Conservation (phyloP, 2,113 vertebrate species). For the Cephalopholis sonnerati region DNA sequence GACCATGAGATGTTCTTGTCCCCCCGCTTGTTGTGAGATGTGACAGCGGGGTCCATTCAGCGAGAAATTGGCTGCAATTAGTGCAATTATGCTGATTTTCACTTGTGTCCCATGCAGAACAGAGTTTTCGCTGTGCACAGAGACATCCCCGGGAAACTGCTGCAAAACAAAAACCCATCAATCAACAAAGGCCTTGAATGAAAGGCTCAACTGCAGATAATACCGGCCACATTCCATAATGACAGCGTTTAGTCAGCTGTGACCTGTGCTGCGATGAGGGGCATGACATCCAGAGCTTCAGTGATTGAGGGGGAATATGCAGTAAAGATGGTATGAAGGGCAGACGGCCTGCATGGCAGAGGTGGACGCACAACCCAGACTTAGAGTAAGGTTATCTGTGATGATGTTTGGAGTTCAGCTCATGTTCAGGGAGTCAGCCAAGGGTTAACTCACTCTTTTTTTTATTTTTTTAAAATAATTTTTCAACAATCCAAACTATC, state of each 20-base stretch:
- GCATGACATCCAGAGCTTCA: conserved; percentile 56
- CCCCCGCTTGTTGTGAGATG: conserved; percentile 82
- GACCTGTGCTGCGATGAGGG: conserved; percentile 58
- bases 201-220: conserved; percentile 70
- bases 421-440: not conserved
- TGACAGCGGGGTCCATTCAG: conserved; percentile 87
- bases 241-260: conserved; percentile 75
- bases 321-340: conserved; percentile 20
- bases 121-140: conserved; percentile 75
- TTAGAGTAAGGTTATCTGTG: conserved; percentile 4
- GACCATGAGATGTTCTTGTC: conserved; percentile 81
- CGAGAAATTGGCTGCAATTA: conserved; percentile 89
- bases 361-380: not conserved
- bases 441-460: not conserved
- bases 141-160: conserved; percentile 73
- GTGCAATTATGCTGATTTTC: conserved; percentile 91
- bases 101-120: conserved; percentile 86
- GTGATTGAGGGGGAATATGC: conserved; percentile 48
- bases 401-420: conserved; percentile 6
- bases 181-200: conserved; percentile 74
- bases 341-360: conserved; percentile 15
- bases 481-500: not conserved
- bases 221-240: conserved; percentile 69
- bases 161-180: conserved; percentile 82
- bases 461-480: not conserved